Evolutionary conservation across 2,888 invertebrate genomes (phyloP).

Genomic region (Papilio gigon): DNA sequence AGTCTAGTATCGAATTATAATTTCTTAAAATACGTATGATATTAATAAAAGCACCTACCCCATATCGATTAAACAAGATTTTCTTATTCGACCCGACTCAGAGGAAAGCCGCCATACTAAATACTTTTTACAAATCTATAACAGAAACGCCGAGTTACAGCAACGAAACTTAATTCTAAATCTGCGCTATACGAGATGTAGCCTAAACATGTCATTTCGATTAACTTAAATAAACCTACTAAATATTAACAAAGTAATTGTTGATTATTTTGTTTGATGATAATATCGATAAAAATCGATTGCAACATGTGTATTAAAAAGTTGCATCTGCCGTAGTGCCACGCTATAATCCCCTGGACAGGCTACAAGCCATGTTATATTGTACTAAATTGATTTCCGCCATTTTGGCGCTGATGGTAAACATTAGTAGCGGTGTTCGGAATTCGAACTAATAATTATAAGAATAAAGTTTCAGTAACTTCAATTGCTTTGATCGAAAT

Average conservation of each 20-base stretch:
- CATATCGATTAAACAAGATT: background rate
- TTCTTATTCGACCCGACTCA: background rate
- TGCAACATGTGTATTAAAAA: no score
- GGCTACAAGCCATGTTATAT: no score
- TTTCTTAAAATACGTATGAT: background rate
- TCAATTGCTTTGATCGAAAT: no score
- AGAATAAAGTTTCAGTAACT: no score
- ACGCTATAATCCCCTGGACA: no score
- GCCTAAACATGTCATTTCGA: constrained; percentile 3
- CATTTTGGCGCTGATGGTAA: no score
- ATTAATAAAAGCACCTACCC: background rate
- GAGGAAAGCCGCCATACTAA: constrained; percentile 2
- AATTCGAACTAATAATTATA: no score
- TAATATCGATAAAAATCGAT: no score
- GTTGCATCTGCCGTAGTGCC: no score
- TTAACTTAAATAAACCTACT: constrained; percentile 3
- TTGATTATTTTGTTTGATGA: background rate
- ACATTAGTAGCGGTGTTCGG: no score
- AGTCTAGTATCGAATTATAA: background rate
- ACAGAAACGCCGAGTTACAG: constrained; percentile 8
- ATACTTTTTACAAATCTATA: constrained; percentile 16
- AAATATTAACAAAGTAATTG: background rate
- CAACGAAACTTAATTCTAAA: constrained; percentile 9
- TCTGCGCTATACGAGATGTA: constrained; percentile 5
- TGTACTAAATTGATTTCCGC: no score